A percentile compares a stretch with the other conserved stretches of the same genome.
Conservation (phyloP, 2,113 vertebrate genomes). For the Eubucco bourcierii region DNA sequence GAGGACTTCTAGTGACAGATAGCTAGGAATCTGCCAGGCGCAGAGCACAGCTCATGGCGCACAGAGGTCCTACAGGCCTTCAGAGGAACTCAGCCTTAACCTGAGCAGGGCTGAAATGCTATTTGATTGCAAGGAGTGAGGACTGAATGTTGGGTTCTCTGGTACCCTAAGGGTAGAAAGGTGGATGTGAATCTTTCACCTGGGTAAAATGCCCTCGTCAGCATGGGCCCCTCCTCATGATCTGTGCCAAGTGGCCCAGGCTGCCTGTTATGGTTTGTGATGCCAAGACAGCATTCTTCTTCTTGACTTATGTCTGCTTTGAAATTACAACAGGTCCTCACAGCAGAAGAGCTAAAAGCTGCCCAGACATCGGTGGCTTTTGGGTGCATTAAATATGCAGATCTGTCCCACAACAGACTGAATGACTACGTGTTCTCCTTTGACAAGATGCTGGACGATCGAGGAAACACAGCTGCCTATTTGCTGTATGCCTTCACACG, state of each 20-base stretch:
- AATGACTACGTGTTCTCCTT: conserved; percentile 99
- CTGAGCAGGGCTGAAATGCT: not conserved
- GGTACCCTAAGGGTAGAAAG: not conserved
- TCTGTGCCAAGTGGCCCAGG: not conserved
- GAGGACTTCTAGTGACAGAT: not conserved
- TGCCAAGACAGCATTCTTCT: fast-evolving
- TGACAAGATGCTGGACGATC: conserved; percentile 98
- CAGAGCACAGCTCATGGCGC: not conserved
- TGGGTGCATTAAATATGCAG: conserved; percentile 96
- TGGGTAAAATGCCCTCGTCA: not conserved
- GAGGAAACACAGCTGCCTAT: conserved; percentile 96
- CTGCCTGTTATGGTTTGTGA: fast-evolving
- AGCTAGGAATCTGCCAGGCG: not conserved
- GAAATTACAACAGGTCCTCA: conserved; percentile 75
- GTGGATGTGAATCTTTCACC: not conserved
- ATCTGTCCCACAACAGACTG: conserved; percentile 93
- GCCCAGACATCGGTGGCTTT: conserved; percentile 91
- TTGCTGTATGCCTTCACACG: conserved; percentile 95
- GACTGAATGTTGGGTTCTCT: not conserved
- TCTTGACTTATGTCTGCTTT: not conserved
- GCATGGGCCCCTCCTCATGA: not conserved
- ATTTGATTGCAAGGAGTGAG: not conserved
- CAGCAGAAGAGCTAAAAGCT: conserved; percentile 83
- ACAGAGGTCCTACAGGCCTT: not conserved
- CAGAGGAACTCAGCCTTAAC: not conserved